phyloP scores from a whole-genome alignment of 1,140 invertebrate genomes.

The Maconellicoccus hirsutus region DNA sequence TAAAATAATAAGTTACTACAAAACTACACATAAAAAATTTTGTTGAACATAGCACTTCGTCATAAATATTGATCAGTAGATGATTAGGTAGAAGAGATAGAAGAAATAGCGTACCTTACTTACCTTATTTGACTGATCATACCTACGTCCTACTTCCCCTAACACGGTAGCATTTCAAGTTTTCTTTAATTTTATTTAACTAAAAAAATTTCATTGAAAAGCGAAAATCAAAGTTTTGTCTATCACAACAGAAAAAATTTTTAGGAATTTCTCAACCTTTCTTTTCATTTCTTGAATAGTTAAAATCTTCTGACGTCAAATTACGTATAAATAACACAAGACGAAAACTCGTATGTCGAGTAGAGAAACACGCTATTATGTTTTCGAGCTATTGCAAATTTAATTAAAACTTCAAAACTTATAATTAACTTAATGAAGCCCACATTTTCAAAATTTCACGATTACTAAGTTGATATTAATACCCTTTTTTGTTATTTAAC shows the following conservation, averaged over 20 bases:
- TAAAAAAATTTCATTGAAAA: too few species aligned
- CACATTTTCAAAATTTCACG: constrained; percentile 9
- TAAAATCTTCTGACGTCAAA: not conserved
- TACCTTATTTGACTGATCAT: too few species aligned
- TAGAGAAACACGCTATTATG: constrained; percentile 3
- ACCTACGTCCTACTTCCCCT: too few species aligned
- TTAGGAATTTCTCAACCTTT: not conserved
- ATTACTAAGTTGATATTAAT: not conserved
- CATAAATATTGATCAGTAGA: too few species aligned
- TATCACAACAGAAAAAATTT: not conserved
- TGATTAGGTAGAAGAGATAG: too few species aligned
- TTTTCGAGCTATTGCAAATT: constrained; percentile 9
- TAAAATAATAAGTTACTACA: too few species aligned
- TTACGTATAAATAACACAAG: not conserved
- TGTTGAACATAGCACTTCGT: too few species aligned
- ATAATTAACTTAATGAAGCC: constrained; percentile 9
- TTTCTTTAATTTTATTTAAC: too few species aligned
- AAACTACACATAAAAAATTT: too few species aligned
- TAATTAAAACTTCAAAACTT: constrained; percentile 10
- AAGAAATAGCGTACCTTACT: too few species aligned
- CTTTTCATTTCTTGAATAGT: not conserved
- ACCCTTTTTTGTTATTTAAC: not conserved
- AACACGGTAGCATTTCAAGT: too few species aligned
- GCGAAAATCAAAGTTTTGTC: too few species aligned
- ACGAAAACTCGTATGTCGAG: not conserved